Evolutionary conservation across 2,797 vertebrate genomes (phyloP), one percentile per base, ranked within the genome.

Genomic region (Thaleichthys pacificus): DNA sequence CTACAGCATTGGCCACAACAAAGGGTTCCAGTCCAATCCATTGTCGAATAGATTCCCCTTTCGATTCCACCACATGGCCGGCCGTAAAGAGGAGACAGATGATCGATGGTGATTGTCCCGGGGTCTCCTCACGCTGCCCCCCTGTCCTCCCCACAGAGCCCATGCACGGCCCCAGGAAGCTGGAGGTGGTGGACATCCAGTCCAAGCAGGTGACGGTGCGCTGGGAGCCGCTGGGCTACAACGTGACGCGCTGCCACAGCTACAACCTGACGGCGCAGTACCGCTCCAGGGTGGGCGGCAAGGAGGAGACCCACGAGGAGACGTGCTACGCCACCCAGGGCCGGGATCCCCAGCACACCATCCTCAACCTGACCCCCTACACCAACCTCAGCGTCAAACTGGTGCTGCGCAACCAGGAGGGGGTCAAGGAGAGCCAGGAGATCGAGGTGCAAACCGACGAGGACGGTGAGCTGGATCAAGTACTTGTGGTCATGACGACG

Each of bases 161-260:
- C 11, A 97, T 98, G 95, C 96, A 96, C 38, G 97, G 96, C 19
- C 97, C 97, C 1, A 92, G 90, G 57, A 93, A 93, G 61, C 89
- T 99, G n/a, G 95, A 98, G 77, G 96, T 99, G 63, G 90, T 98
- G 74, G 96, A 98, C 76, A 95, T 98, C 82, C 95, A 97, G 72
- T 95, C 97, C 38, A 93, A 94, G 8, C 96, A 99, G 89, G 95
- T 99, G 90, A 99, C 96, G 0, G 89, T 99, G 66, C 96, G 94
- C 76, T 99, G 97, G 97, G 97, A 98, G 82, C 95, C 97, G 0
- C 95, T 99, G 82, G 97, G 97, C 61, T 99, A 99, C 82, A 99
- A 98, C 0, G 97, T 99, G 74, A 99, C 97, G 0, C 97, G 97
- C 57, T 99, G 97, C 89, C 95, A 99, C 84, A 96, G 92, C 79